Evolutionary conservation across 2,888 invertebrate genomes (phyloP), one percentile per base, ranked within the genome.

Genomic region (Drosophila infuscata): DNA sequence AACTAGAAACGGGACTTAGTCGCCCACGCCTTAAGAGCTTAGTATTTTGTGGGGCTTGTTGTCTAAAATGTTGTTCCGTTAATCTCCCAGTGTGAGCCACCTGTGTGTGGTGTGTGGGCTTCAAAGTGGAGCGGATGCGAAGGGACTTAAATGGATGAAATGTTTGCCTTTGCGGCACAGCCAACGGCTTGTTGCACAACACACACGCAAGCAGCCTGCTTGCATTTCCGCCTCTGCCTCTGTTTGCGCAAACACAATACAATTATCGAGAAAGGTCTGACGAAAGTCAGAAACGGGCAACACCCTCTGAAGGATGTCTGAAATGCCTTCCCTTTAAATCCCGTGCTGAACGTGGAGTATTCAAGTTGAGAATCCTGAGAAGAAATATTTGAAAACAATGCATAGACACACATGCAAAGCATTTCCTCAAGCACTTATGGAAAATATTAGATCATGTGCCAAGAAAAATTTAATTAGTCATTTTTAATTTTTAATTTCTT

Each of bases 11-110:
- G 36, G 67, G 43, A 76, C 33, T 51, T 63, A 38, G 46, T 52
- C 51, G 62, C 52, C 66, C 57, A 58, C 57, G 48, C 61, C 20
- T 54, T 32, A 43, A 43, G 15, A 25, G 51, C 51, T n/a, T 64
- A 46, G 61, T 49, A 57, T 61, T 52, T 38, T 56, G 17, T 49
- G 43, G 20, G 51, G 59, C 61, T 38, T 61, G 32, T 67, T 65
- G 67, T 62, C 76, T 73, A 59, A 81, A 77, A n/a, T 15, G 33
- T 71, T 25, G 52, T 70, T 56, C 74, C 74, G 73, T 73, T 83
- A 86, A 83, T 87, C 89, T 82, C 83, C 68, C 76, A 61, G 51
- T 63, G 57, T 57, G 59, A 15, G 25, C 46, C 68, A 85, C 82
- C 74, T 79, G 49, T 17, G 25, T n/a, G 43, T 35, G 63, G 56